Percentiles rank a stretch among this genome's conserved stretches.
Evolutionary conservation across 2,113 vertebrate genomes (phyloP).

Genomic region (Myotis lucifugus): DNA sequence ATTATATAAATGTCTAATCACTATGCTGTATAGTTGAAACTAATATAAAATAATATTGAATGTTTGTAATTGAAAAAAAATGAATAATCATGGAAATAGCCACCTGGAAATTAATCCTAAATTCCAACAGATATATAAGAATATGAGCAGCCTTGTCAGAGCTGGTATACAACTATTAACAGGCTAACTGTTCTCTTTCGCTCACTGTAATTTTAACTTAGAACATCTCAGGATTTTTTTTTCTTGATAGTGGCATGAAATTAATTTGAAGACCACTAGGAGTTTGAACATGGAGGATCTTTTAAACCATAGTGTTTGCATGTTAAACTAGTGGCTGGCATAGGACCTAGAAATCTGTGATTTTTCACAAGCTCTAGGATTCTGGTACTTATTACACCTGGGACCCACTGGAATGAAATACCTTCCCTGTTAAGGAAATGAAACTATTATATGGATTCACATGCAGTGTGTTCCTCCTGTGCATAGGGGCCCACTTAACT

Average conservation of each 20-base stretch:
- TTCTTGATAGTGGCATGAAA: neutral
- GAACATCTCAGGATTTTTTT: neutral
- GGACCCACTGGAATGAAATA: neutral
- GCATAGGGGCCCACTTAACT: neutral
- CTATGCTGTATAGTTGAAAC: neutral
- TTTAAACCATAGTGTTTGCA: neutral
- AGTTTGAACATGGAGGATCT: neutral
- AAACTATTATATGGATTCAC: neutral
- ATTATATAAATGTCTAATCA: neutral
- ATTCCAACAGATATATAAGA: neutral
- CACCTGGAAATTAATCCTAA: neutral
- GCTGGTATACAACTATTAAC: neutral
- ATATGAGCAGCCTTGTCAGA: neutral
- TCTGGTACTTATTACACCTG: neutral
- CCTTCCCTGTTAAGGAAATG: neutral
- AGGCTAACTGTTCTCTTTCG: neutral
- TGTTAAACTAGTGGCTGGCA: neutral
- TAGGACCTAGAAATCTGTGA: neutral
- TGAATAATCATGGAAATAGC: neutral
- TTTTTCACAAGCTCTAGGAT: conserved; percentile 15
- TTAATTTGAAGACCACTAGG: neutral
- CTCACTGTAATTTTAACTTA: neutral
- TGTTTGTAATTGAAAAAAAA: neutral
- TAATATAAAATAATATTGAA: neutral
- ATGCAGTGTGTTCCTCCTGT: neutral